Percentiles rank a stretch among this genome's conserved stretches.
These are phyloP conservation scores for Cynopterus sphinx DNA, from an alignment of 2,797 vertebrate genomes.

Conservation along the genomic window DNA sequence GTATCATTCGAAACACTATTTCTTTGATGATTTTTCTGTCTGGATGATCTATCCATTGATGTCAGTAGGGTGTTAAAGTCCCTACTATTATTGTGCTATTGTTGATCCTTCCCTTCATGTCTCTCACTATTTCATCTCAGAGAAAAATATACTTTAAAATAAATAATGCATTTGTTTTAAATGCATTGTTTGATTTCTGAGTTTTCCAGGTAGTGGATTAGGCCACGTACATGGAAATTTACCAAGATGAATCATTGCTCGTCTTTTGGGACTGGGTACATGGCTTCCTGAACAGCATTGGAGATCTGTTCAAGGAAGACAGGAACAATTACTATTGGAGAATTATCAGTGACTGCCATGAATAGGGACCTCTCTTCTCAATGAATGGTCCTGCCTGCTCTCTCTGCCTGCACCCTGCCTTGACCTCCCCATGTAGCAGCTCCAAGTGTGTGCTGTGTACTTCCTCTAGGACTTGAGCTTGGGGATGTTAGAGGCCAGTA, in stretches of 20 bases:
- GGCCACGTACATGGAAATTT: no score
- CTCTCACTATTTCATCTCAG: no score
- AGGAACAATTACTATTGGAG: neutral
- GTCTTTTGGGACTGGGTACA: neutral
- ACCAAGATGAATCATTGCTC: neutral
- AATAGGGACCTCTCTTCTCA: neutral
- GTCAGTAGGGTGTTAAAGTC: no score
- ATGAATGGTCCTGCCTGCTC: neutral
- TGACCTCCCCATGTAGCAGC: neutral
- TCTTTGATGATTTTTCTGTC: no score
- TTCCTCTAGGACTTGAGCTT: neutral
- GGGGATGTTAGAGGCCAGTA: neutral
- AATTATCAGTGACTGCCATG: neutral
- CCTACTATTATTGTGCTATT: no score
- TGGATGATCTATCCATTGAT: no score
- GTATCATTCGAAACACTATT: no score
- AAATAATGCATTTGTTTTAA: no score
- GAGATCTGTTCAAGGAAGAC: neutral
- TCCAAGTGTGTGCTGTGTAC: neutral
- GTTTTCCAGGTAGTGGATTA: no score
- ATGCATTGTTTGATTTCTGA: no score
- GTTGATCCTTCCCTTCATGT: no score
- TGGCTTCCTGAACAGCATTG: neutral
- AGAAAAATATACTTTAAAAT: no score
- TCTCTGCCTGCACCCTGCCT: neutral